Evolutionary conservation across 1,140 invertebrate genomes (phyloP).

Genomic region (Stenopsyche tienmushanensis): DNA sequence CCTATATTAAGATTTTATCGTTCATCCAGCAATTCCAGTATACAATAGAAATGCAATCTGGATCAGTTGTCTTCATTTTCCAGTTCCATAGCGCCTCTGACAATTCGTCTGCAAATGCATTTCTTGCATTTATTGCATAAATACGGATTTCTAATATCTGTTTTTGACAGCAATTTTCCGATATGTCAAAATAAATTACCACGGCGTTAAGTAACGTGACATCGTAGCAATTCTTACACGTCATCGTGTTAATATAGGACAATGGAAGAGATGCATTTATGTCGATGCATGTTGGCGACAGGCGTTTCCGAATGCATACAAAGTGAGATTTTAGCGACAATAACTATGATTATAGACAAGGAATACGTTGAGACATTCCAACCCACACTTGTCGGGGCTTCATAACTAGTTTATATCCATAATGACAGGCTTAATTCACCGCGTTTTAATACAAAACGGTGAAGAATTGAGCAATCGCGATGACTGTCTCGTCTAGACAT

Average conservation of each 20-base stretch:
- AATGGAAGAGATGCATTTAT: not conserved
- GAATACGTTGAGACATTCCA: conserved; percentile 17
- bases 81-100: not conserved
- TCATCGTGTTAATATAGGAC: not conserved
- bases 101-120: not conserved
- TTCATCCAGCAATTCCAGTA: no score
- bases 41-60: no score
- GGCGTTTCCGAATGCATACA: conserved; percentile 15
- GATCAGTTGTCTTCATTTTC: no score
- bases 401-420: not conserved
- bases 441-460: not conserved
- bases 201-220: not conserved
- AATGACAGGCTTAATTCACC: conserved; percentile 15
- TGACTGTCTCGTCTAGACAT: no score
- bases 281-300: not conserved
- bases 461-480: not conserved
- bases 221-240: not conserved
- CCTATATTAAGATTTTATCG: no score
- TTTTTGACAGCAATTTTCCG: no score
- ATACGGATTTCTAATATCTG: not conserved
- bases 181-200: no score
- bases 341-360: conserved; percentile 24
- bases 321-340: conserved; percentile 21
- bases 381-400: conserved; percentile 9
- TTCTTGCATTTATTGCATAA: not conserved